Percentiles rank a stretch among this genome's conserved stretches.
phyloP scores from a whole-genome alignment of 1,140 invertebrate genomes.

The Tyrophagus putrescentiae region DNA sequence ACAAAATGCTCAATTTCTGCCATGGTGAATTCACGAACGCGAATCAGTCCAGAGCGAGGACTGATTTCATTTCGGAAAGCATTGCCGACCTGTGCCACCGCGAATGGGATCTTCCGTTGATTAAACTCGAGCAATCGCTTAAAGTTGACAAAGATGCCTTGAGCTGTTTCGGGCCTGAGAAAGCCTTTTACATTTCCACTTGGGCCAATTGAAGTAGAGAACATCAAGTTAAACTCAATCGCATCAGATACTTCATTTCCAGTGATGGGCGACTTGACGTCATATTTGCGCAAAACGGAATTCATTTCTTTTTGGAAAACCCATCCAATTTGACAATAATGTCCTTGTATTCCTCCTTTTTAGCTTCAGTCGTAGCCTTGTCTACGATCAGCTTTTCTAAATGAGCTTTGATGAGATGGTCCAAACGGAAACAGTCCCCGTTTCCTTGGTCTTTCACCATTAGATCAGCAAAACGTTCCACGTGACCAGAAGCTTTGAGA shows the following conservation, averaged over 20 bases:
- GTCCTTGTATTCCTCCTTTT: conserved; percentile 58
- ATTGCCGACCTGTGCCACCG: conserved; percentile 92
- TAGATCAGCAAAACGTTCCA: conserved; percentile 94
- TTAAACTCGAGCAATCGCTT: conserved; percentile 92
- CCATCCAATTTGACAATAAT: conserved; percentile 71
- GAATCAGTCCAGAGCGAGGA: conserved; percentile 82
- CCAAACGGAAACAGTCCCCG: conserved; percentile 90
- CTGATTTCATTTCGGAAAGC: conserved; percentile 99
- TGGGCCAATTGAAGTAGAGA: conserved; percentile 89
- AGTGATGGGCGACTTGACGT: conserved; percentile 86
- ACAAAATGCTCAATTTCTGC: conserved; percentile 99
- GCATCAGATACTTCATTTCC: conserved; percentile 86
- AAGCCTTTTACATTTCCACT: conserved; percentile 84
- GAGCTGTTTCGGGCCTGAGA: conserved; percentile 91
- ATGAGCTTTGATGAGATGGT: conserved; percentile 95
- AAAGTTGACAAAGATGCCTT: conserved; percentile 99
- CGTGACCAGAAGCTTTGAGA: conserved; percentile 92
- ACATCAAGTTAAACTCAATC: conserved; percentile 98
- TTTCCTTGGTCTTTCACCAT: conserved; percentile 96
- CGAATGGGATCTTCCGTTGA: conserved; percentile 88
- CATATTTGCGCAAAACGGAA: conserved; percentile 59
- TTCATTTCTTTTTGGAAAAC: conserved; percentile 76
- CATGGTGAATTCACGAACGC: conserved; percentile 96
- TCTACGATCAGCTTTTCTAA: conserved; percentile 74
- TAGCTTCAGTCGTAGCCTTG: conserved; percentile 56